These are phyloP conservation scores for Torymus aiolomorphi DNA, from an alignment of 2,888 invertebrate genomes.

Conservation along the genomic window DNA sequence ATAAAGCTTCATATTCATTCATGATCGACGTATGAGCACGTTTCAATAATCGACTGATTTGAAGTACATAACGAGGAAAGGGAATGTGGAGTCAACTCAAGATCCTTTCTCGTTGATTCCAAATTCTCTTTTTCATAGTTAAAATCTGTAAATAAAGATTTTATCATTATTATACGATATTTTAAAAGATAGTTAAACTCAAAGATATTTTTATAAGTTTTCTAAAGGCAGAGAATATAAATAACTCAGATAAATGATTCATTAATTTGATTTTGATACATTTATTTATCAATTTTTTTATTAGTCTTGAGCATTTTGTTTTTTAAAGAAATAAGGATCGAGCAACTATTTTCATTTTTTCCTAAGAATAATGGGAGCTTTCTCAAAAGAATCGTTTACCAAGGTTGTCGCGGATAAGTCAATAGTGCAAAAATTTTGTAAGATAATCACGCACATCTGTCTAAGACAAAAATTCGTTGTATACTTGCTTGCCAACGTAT, in stretches of 20 bases:
- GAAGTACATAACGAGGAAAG: constrained; percentile 26
- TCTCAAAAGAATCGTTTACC: constrained; percentile 45
- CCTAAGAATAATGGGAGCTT: constrained; percentile 52
- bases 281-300: too few relatives aligned
- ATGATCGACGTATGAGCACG: constrained; percentile 43
- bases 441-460: constrained; percentile 57
- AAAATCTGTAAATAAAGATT: constrained; percentile 36
- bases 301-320: too few relatives aligned
- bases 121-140: constrained; percentile 31
- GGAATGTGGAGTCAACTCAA: constrained; percentile 18
- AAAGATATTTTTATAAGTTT: background rate
- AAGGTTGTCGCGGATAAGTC: constrained; percentile 19
- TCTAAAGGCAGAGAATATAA: too few relatives aligned
- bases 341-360: constrained; percentile 37
- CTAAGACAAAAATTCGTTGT: constrained; percentile 62
- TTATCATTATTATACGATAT: constrained; percentile 3
- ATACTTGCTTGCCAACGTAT: constrained; percentile 64
- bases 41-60: constrained; percentile 28
- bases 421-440: constrained; percentile 54
- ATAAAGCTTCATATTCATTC: constrained; percentile 47
- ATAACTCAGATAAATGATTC: too few relatives aligned
- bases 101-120: background rate
- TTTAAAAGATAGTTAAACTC: constrained; percentile 10
- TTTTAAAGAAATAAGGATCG: constrained; percentile 25
- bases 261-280: too few relatives aligned